These are phyloP conservation scores for Tiaroga cobitis DNA, from an alignment of 2,797 vertebrate genomes.

Conservation along the genomic window DNA sequence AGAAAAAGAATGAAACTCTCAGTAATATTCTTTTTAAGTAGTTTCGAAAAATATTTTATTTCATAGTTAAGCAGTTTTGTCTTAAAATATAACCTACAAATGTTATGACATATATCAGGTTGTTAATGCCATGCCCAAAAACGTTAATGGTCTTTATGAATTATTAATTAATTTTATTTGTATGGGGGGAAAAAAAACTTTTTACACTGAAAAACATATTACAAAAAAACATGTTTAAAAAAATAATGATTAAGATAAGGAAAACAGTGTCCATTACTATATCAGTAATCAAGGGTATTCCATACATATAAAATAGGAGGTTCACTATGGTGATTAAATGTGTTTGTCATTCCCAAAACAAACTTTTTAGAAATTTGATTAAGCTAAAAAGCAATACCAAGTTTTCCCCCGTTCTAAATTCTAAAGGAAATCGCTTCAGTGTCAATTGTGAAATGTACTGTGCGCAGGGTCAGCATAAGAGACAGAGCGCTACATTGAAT, in stretches of 20 bases:
- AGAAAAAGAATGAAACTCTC: too few relatives aligned
- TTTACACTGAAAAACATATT: too few relatives aligned
- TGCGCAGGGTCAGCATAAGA: constrained; percentile 51
- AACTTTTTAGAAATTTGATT: constrained; percentile 1
- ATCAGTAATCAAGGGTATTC: background rate
- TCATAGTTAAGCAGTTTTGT: too few relatives aligned
- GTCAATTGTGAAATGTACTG: constrained; percentile 38
- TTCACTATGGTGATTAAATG: background rate
- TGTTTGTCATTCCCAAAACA: background rate
- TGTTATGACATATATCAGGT: too few relatives aligned
- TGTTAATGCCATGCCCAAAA: too few relatives aligned
- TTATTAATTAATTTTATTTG: too few relatives aligned
- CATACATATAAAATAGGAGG: background rate
- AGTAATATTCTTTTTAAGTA: too few relatives aligned
- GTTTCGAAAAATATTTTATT: too few relatives aligned
- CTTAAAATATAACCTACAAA: too few relatives aligned
- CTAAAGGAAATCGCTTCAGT: constrained; percentile 35
- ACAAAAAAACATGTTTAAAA: too few relatives aligned
- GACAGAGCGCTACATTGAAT: constrained; percentile 51
- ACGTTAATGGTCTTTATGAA: too few relatives aligned
- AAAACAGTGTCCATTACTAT: background rate
- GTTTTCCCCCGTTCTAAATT: constrained; percentile 12
- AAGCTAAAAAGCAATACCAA: background rate
- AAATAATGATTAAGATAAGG: background rate
- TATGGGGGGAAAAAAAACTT: too few relatives aligned